Conservation (phyloP, 2,888 invertebrate genomes). For the Agrilus mali region DNA sequence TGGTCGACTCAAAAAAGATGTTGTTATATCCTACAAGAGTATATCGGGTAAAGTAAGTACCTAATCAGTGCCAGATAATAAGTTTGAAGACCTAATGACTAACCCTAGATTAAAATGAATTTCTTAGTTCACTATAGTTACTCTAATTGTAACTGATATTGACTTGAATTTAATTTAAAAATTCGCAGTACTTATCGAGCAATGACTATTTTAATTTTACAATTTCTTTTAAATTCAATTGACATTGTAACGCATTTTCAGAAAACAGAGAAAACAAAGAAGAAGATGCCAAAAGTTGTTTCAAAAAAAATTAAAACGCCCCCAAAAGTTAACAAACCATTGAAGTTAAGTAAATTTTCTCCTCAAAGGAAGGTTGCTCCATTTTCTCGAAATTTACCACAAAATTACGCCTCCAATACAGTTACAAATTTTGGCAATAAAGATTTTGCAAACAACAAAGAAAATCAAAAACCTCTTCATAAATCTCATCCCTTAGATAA, state of each 20-base stretch:
- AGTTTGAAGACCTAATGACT: no score
- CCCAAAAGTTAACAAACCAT: conserved; percentile 1
- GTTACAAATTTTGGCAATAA: no score
- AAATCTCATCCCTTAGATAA: not conserved
- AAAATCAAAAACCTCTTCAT: conserved; percentile 2
- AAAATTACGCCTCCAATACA: no score
- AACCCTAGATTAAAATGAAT: no score
- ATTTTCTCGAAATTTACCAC: not conserved
- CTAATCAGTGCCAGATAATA: not conserved
- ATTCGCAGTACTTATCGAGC: no score
- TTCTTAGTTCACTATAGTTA: no score
- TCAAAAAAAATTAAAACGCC: conserved; percentile 3
- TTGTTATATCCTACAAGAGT: conserved; percentile 50
- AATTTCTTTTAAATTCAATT: no score
- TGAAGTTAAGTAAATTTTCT: not conserved
- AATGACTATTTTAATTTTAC: no score
- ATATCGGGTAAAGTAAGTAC: conserved; percentile 24
- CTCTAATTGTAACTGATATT: no score
- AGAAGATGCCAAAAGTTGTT: not conserved
- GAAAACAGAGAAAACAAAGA: not conserved
- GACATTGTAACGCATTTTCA: not conserved
- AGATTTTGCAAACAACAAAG: not conserved
- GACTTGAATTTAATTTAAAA: no score
- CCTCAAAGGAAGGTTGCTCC: not conserved
- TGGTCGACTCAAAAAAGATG: conserved; percentile 52